Base-by-base conservation (phyloP, 2,797 vertebrate species). In the Octomys mimax region DNA sequence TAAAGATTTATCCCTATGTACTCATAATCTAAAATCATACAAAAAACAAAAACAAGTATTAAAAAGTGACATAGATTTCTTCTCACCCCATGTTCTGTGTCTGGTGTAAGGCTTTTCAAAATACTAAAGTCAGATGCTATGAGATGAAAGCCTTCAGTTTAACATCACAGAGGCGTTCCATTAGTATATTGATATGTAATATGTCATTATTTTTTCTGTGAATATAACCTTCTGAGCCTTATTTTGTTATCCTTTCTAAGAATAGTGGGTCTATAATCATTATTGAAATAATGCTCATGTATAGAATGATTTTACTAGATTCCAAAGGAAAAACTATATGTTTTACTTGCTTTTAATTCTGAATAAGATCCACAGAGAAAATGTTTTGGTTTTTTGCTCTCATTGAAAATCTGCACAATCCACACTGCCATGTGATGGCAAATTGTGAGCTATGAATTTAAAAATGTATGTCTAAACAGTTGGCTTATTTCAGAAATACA, bases 401-500 rank as follows among this genome's bases (percentile, higher is more conserved):
- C 26, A 73, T 2, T 24, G 3, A 54, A 68, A 73, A 0, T 75
- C 16, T 61, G n/a, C 85, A 7, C 5, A 87, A 61, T 90, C 57
- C 36, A 87, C 36, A 96, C 33, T 91, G 71, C 89, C 87, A 42
- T 64, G 28, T 82, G 77, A 83, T 92, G 14, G 13, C 54, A 46
- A 54, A 2, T 94, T 52, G 59, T 97, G 95, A 98, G 89, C 97
- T 94, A 96, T 57, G 61, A 64, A 92, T 97, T 97, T 81, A 98
- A 98, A 95, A 89, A 98, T 97, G 3, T 84, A 86, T 95, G 68
- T 95, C 80, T 94, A 97, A 98, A 96, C 71, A 94, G 86, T 97
- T 79, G 93, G 79, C 93, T 97, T 96, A 70, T 92, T 97, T 86
- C 92, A 94, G 95, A 98, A 97, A 97, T 88, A 95, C 89, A 97